Percentiles rank a stretch among this genome's conserved stretches.
Conservation (phyloP, 1,140 invertebrate species). For the Eurosta solidaginis region DNA sequence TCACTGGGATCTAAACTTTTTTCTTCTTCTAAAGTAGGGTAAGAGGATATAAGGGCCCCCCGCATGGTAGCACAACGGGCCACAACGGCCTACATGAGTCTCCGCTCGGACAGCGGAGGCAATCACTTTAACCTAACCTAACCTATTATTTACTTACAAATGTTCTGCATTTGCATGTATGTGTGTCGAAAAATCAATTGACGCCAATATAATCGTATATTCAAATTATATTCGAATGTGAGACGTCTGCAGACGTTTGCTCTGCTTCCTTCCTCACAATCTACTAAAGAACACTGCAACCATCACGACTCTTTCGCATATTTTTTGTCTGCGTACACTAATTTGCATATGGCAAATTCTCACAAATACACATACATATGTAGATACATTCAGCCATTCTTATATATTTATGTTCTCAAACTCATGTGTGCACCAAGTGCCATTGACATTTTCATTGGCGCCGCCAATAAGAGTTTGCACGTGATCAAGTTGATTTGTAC, state of each 20-base stretch:
- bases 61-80: too few species aligned
- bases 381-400: not conserved
- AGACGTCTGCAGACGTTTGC: not conserved
- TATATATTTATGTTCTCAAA: not conserved
- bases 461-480: not conserved
- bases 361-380: not conserved
- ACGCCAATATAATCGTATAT: not conserved
- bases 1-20: too few species aligned
- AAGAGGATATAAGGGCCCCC: too few species aligned
- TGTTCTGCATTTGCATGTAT: not conserved
- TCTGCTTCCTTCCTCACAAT: not conserved
- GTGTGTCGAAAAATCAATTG: not conserved
- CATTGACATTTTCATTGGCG: constrained; percentile 14
- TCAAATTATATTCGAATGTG: not conserved
- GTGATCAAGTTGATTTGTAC: constrained; percentile 6
- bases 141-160: not conserved
- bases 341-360: not conserved
- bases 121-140: not conserved
- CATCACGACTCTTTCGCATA: not conserved
- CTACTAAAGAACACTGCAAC: not conserved
- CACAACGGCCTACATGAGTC: too few species aligned
- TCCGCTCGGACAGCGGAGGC: too few species aligned
- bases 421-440: not conserved
- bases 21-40: too few species aligned
- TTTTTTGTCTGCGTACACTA: not conserved